These are phyloP conservation scores for Lophochroa leadbeateri DNA, from an alignment of 2,113 vertebrate species.

Conservation along the genomic window DNA sequence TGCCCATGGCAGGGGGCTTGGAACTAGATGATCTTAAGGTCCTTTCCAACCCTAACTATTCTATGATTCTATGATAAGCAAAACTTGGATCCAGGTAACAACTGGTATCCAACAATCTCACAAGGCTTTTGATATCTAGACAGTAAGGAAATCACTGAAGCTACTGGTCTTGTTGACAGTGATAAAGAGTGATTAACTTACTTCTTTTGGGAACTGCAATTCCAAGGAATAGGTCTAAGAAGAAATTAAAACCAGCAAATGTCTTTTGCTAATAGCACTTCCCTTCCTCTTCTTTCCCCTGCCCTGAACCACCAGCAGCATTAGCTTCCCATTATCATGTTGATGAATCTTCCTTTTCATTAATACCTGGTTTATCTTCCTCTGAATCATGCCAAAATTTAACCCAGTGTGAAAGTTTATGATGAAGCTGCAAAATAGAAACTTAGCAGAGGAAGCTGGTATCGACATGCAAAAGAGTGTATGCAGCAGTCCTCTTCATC, in stretches of 20 bases:
- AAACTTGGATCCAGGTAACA: neutral
- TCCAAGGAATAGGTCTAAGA: neutral
- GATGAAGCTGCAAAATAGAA: neutral
- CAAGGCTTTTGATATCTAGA: neutral
- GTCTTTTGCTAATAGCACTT: neutral
- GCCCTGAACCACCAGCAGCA: neutral
- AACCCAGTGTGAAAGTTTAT: neutral
- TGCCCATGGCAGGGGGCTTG: too few species aligned
- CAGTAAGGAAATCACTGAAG: neutral
- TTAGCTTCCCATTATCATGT: neutral
- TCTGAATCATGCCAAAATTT: neutral
- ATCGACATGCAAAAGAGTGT: neutral
- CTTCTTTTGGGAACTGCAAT: neutral
- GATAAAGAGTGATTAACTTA: neutral
- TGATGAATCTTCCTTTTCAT: conserved; percentile 6
- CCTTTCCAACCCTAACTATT: too few species aligned
- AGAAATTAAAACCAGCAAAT: neutral
- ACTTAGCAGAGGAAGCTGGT: neutral
- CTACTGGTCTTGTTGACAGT: neutral
- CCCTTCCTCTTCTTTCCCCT: neutral
- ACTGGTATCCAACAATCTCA: neutral
- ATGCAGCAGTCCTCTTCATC: neutral
- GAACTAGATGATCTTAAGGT: too few species aligned
- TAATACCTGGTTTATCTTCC: neutral
- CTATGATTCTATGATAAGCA: neutral